Conservation (phyloP, 1,140 invertebrate species). For the Pseudomyrmex gracilis region DNA sequence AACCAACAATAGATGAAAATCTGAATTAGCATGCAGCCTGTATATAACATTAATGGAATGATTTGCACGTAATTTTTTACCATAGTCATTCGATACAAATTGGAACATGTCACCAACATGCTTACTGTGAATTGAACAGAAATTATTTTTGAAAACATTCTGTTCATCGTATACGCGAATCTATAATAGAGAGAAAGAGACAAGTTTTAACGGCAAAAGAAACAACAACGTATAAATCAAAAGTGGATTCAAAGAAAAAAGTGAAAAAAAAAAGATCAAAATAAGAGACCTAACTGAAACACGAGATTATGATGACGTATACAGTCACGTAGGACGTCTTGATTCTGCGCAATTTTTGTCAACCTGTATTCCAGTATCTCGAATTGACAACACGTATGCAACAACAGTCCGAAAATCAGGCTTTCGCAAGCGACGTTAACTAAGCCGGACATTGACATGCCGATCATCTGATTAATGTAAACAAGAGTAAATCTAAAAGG, state of each 20-base stretch:
- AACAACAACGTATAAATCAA: background rate
- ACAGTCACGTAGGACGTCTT: background rate
- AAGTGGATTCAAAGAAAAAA: background rate
- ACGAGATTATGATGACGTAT: constrained; percentile 39
- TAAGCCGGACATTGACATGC: constrained; percentile 39
- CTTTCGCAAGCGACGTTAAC: constrained; percentile 52
- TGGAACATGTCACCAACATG: constrained; percentile 44
- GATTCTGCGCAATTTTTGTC: background rate
- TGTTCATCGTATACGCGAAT: constrained; percentile 21
- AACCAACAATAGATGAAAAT: constrained; percentile 67
- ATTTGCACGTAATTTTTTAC: background rate
- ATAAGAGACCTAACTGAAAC: constrained; percentile 45
- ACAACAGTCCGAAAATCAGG: constrained; percentile 62
- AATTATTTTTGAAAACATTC: constrained; percentile 35
- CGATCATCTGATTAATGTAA: constrained; percentile 45
- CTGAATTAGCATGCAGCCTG: constrained; percentile 14
- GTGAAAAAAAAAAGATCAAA: background rate
- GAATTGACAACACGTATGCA: constrained; percentile 58
- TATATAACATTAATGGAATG: constrained; percentile 11
- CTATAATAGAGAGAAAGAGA: constrained; percentile 20
- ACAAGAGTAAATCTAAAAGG: constrained; percentile 1
- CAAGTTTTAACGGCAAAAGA: too few relatives aligned
- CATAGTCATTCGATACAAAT: constrained; percentile 42
- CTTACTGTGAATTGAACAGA: constrained; percentile 33
- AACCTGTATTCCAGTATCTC: constrained; percentile 66